phyloP scores from a whole-genome alignment of 2,888 invertebrate genomes.

The Dryadula phaetusa region DNA sequence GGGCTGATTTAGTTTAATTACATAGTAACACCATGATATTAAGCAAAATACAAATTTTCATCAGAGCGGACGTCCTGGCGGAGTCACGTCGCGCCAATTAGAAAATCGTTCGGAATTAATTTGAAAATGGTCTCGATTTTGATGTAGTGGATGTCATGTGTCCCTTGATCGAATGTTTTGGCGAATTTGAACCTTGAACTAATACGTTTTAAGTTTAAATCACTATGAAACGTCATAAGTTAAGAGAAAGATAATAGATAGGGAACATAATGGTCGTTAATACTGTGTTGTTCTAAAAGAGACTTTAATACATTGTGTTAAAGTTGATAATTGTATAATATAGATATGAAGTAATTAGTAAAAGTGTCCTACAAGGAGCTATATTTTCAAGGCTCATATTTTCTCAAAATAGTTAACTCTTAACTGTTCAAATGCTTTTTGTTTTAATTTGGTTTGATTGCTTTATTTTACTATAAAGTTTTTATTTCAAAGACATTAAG shows the following conservation, averaged over 20 bases:
- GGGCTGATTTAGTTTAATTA: background rate
- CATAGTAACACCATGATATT: slow-evolving; percentile 45
- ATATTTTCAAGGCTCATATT: slow-evolving; percentile 49
- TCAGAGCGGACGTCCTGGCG: slow-evolving; percentile 65
- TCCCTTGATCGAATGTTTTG: slow-evolving; percentile 40
- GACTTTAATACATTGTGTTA: slow-evolving; percentile 21
- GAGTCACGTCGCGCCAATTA: slow-evolving; percentile 83
- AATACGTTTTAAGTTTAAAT: slow-evolving; percentile 36
- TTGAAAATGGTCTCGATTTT: slow-evolving; percentile 82
- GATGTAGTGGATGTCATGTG: slow-evolving; percentile 80
- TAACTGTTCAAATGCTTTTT: slow-evolving; percentile 33
- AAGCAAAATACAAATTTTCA: slow-evolving; percentile 74
- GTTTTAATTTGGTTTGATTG: slow-evolving; percentile 27
- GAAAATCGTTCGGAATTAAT: slow-evolving; percentile 80
- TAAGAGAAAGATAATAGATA: slow-evolving; percentile 50
- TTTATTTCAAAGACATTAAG: background rate
- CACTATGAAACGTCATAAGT: slow-evolving; percentile 48
- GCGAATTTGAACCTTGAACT: slow-evolving; percentile 36
- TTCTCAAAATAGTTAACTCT: slow-evolving; percentile 37
- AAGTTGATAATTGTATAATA: slow-evolving; percentile 37
- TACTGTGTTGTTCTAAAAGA: slow-evolving; percentile 44
- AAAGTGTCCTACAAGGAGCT: slow-evolving; percentile 54
- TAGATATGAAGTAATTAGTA: slow-evolving; percentile 55
- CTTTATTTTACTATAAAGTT: slow-evolving; percentile 8
- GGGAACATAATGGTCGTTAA: slow-evolving; percentile 51